A percentile compares a stretch with the other conserved stretches of the same genome.
phyloP scores from a whole-genome alignment of 2,888 invertebrate species.

The Campoletis raptor region DNA sequence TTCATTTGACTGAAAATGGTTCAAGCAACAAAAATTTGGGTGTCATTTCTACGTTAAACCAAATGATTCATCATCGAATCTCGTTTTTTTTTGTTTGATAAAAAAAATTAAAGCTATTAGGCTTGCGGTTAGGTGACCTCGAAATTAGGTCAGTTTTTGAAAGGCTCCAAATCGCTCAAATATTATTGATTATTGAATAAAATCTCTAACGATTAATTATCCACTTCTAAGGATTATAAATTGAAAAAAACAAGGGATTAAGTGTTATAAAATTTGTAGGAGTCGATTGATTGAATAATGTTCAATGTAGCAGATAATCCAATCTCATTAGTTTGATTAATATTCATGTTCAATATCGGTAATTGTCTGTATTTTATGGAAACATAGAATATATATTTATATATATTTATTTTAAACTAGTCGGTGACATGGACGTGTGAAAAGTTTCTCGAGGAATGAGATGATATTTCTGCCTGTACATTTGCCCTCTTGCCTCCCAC shows the following conservation, averaged over 20 bases:
- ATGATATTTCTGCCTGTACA: conserved; percentile 62
- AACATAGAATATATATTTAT: neutral
- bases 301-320: neutral
- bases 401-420: neutral
- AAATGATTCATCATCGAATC: neutral
- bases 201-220: neutral
- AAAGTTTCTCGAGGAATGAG: conserved; percentile 37
- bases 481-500: conserved; percentile 26
- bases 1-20: neutral
- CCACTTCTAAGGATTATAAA: neutral
- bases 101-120: neutral
- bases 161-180: neutral
- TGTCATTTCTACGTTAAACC: neutral
- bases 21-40: neutral
- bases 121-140: neutral
- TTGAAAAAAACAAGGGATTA: neutral
- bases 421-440: conserved; percentile 6
- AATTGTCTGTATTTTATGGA: neutral
- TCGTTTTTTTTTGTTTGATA: neutral
- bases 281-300: neutral
- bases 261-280: neutral
- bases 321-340: conserved; percentile 7
- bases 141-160: neutral
- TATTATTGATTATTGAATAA: neutral
- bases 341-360: neutral